These are phyloP conservation scores for Siderastrea radians DNA, from an alignment of 92 coral and sea anemone species.

Conservation along the genomic window DNA sequence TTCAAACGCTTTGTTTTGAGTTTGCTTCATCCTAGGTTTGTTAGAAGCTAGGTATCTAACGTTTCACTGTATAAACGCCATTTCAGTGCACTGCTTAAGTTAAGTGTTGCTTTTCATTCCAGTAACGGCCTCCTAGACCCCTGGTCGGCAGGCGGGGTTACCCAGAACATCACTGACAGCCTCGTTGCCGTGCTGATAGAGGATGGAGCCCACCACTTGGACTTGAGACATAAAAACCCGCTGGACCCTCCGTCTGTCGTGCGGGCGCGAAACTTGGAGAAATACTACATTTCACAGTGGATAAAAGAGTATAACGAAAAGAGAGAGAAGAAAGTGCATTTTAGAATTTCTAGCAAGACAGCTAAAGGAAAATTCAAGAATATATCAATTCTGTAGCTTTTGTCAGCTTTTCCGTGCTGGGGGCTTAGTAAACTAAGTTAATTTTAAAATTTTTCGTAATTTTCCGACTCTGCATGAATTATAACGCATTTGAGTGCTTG, in stretches of 20 bases:
- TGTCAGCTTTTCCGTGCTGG: not conserved
- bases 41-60: too few relatives aligned
- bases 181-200: slow-evolving; percentile 89
- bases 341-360: slow-evolving; percentile 5
- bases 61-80: too few relatives aligned
- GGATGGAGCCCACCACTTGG: slow-evolving; percentile 98
- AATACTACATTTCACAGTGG: slow-evolving; percentile 81
- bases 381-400: slow-evolving; percentile 5
- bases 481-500: too few relatives aligned
- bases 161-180: slow-evolving; percentile 83
- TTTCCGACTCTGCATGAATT: too few relatives aligned
- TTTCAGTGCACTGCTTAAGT: not conserved
- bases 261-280: slow-evolving; percentile 88
- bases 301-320: slow-evolving; percentile 59
- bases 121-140: slow-evolving; percentile 96
- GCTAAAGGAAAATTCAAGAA: slow-evolving; percentile 9
- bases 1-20: too few relatives aligned
- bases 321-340: not conserved
- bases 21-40: too few relatives aligned
- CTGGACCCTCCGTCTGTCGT: slow-evolving; percentile 93
- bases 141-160: slow-evolving; percentile 96
- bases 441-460: not conserved
- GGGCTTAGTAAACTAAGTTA: not conserved
- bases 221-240: slow-evolving; percentile 86
- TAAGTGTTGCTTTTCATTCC: not conserved